Conservation (phyloP, 1,140 invertebrate genomes). For the Drosophila baimaii region DNA sequence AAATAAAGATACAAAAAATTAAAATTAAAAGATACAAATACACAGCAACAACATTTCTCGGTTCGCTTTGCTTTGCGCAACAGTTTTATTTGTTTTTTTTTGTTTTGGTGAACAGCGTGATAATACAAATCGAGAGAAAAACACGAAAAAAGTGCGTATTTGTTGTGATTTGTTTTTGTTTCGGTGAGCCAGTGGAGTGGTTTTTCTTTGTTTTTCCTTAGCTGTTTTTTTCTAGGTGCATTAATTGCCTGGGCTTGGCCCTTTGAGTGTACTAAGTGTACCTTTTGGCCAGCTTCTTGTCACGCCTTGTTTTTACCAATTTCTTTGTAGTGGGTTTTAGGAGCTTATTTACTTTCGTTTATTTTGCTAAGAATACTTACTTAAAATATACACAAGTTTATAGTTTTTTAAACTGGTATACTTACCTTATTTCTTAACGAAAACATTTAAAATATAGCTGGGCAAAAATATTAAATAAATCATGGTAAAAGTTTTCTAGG, state of each 20-base stretch:
- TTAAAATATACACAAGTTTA: too few relatives aligned
- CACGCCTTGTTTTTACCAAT: neutral
- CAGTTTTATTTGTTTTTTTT: conserved; percentile 14
- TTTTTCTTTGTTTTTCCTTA: conserved; percentile 15
- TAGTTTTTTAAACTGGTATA: neutral
- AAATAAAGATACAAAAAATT: conserved; percentile 11
- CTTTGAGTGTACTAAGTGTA: neutral
- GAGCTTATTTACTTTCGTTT: neutral
- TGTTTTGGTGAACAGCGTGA: conserved; percentile 34
- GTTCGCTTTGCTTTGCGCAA: conserved; percentile 56
- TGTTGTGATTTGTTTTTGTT: conserved; percentile 43
- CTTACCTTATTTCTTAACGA: neutral
- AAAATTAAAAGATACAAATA: conserved; percentile 34
- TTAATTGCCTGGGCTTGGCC: conserved; percentile 32
- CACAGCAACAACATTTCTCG: conserved; percentile 34
- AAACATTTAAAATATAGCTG: too few relatives aligned
- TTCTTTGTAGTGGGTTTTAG: neutral
- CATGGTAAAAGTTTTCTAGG: too few relatives aligned
- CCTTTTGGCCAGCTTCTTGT: conserved; percentile 9
- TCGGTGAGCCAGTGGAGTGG: conserved; percentile 11
- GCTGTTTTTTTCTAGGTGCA: conserved; percentile 29
- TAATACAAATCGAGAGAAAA: conserved; percentile 10
- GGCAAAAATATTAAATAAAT: neutral
- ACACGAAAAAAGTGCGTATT: conserved; percentile 60
- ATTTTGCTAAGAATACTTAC: neutral